Percentiles rank a stretch among this genome's conserved stretches.
Evolutionary conservation across 2,113 vertebrate genomes (phyloP).

Genomic region (Alosa alosa): DNA sequence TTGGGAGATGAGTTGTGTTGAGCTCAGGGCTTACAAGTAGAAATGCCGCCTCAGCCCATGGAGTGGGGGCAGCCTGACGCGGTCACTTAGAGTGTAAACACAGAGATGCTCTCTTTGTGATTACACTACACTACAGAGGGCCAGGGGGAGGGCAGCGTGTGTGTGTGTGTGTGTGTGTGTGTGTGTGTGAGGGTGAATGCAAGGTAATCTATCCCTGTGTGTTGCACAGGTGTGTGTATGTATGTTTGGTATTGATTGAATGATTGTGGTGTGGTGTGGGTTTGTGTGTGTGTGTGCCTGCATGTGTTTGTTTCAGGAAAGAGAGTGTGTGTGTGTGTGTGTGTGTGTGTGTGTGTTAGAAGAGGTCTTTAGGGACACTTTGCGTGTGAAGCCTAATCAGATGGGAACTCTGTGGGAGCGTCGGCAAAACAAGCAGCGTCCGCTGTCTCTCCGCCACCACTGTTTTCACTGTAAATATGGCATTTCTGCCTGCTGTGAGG

Average conservation of each 20-base stretch:
- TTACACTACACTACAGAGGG: slow-evolving; percentile 14
- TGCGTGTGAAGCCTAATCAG: slow-evolving; percentile 68
- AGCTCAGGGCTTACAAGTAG: neutral
- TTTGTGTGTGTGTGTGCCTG: slow-evolving; percentile 13
- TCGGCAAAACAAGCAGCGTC: slow-evolving; percentile 46
- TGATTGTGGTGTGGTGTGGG: neutral
- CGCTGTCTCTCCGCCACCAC: slow-evolving; percentile 28
- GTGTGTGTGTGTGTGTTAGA: slow-evolving; percentile 42
- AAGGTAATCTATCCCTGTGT: neutral
- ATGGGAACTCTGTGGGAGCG: slow-evolving; percentile 51
- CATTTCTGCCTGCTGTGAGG: slow-evolving; percentile 34
- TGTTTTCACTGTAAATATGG: slow-evolving; percentile 71
- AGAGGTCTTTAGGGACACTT: slow-evolving; percentile 29
- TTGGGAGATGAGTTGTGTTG: neutral
- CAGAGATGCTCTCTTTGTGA: slow-evolving; percentile 29
- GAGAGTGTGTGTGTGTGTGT: slow-evolving; percentile 7
- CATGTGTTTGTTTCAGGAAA: neutral
- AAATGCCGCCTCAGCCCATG: slow-evolving; percentile 29
- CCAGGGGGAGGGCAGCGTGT: slow-evolving; percentile 29
- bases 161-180: slow-evolving; percentile 20
- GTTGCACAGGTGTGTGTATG: slow-evolving; percentile 39
- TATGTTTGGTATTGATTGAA: slow-evolving; percentile 35
- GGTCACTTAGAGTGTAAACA: slow-evolving; percentile 42
- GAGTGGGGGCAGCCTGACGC: slow-evolving; percentile 25
- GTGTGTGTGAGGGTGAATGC: slow-evolving; percentile 7